A percentile compares a stretch with the other conserved stretches of the same genome.
Evolutionary conservation across 1,140 invertebrate species (phyloP).

Genomic region (Danaus plexippus): DNA sequence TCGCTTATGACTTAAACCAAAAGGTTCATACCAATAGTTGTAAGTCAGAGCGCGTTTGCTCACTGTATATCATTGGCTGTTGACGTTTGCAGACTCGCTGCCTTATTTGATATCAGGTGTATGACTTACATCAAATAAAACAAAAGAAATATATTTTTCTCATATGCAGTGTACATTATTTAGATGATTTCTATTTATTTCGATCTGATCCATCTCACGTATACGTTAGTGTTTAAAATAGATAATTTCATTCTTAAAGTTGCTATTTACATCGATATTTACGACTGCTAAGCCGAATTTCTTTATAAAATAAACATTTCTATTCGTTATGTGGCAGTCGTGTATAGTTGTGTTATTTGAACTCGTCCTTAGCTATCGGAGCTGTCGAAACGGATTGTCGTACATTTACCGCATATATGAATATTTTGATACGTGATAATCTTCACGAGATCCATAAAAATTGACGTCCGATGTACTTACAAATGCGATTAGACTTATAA

Average conservation of each 20-base stretch:
- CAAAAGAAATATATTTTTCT: conserved; percentile 21
- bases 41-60: conserved; percentile 61
- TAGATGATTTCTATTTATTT: too few relatives aligned
- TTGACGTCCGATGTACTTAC: not conserved
- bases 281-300: conserved; percentile 24
- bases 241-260: too few relatives aligned
- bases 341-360: conserved; percentile 30
- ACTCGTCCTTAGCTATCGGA: conserved; percentile 12
- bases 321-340: conserved; percentile 29
- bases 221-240: too few relatives aligned
- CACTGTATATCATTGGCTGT: conserved; percentile 64
- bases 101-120: conserved; percentile 37
- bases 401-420: conserved; percentile 17
- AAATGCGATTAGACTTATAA: not conserved
- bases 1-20: conserved; percentile 26
- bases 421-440: conserved; percentile 20
- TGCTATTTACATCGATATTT: conserved; percentile 17
- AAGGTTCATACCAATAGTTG: conserved; percentile 48
- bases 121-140: conserved; percentile 29
- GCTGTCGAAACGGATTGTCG: conserved; percentile 11
- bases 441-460: conserved; percentile 8
- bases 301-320: conserved; percentile 32
- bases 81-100: conserved; percentile 47
- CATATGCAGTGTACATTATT: too few relatives aligned
- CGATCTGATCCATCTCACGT: too few relatives aligned